phyloP scores from a whole-genome alignment of 2,888 invertebrate species.

The Cremastobaeus sp. region DNA sequence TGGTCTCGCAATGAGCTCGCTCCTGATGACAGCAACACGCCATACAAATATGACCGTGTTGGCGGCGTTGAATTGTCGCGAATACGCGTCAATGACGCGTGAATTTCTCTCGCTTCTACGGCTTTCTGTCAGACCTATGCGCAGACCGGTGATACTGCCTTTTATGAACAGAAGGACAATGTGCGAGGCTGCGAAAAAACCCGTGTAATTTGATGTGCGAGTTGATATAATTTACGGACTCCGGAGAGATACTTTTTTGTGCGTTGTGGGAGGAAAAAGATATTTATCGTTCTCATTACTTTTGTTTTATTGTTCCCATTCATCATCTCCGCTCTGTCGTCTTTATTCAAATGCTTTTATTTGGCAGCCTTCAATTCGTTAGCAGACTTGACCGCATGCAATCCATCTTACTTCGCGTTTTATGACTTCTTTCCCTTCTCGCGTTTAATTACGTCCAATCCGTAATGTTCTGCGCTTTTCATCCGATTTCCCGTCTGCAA shows the following conservation, averaged over 20 bases:
- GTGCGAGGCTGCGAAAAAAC: slow-evolving; percentile 7
- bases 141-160: slow-evolving; percentile 14
- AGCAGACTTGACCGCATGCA: no score
- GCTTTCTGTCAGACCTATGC: slow-evolving; percentile 12
- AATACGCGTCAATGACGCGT: slow-evolving; percentile 36
- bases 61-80: slow-evolving; percentile 33
- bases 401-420: no score
- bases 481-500: no score
- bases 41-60: slow-evolving; percentile 33
- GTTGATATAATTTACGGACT: slow-evolving; percentile 10
- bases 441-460: no score
- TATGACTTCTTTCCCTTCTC: no score
- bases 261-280: background rate
- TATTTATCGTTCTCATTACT: background rate
- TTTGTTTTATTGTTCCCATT: background rate
- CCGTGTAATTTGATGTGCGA: slow-evolving; percentile 24
- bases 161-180: slow-evolving; percentile 30
- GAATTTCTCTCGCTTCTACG: slow-evolving; percentile 26
- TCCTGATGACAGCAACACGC: slow-evolving; percentile 31
- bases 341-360: background rate
- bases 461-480: no score
- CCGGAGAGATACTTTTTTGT: slow-evolving; percentile 3
- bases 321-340: background rate
- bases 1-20: slow-evolving; percentile 26
- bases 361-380: no score